Percentiles rank a stretch among this genome's conserved stretches.
These are phyloP conservation scores for Asteroscopus sphinx DNA, from an alignment of 2,888 invertebrate species.

Conservation along the genomic window DNA sequence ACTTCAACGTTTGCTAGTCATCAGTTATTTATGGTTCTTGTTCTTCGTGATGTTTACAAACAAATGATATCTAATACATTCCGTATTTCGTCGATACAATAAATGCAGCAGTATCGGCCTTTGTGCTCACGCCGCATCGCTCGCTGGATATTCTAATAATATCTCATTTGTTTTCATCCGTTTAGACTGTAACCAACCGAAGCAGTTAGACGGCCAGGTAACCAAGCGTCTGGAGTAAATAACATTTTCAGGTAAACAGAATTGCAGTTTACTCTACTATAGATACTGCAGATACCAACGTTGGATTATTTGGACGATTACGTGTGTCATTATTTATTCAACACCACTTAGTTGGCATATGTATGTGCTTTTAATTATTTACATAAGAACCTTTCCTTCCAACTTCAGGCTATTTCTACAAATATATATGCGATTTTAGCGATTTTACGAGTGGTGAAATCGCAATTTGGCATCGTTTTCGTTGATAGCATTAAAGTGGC, in stretches of 20 bases:
- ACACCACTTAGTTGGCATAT: too few relatives aligned
- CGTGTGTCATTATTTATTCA: neutral
- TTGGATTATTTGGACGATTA: neutral
- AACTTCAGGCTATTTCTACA: conserved; percentile 3
- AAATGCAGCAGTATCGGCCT: conserved; percentile 1
- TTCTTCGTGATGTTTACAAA: neutral
- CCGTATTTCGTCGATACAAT: neutral
- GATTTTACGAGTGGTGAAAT: neutral
- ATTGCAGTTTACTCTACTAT: neutral
- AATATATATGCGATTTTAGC: neutral
- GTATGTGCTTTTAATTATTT: conserved; percentile 11
- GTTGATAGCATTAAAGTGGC: neutral
- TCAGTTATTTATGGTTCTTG: too few relatives aligned
- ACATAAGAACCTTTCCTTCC: conserved; percentile 10
- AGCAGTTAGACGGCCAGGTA: conserved; percentile 4
- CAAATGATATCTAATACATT: too few relatives aligned
- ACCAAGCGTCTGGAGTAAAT: conserved; percentile 6
- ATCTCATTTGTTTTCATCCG: conserved; percentile 43
- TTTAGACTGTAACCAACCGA: conserved; percentile 10
- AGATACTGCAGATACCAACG: neutral
- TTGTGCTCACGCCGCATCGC: conserved; percentile 6
- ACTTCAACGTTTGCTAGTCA: too few relatives aligned
- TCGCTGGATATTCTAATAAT: conserved; percentile 23
- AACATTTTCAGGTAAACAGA: conserved; percentile 26
- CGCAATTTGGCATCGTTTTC: conserved; percentile 1